Evolutionary conservation across 1,140 invertebrate species (phyloP), one percentile per base, ranked within the genome.

Genomic region (Aculops lycopersici): DNA sequence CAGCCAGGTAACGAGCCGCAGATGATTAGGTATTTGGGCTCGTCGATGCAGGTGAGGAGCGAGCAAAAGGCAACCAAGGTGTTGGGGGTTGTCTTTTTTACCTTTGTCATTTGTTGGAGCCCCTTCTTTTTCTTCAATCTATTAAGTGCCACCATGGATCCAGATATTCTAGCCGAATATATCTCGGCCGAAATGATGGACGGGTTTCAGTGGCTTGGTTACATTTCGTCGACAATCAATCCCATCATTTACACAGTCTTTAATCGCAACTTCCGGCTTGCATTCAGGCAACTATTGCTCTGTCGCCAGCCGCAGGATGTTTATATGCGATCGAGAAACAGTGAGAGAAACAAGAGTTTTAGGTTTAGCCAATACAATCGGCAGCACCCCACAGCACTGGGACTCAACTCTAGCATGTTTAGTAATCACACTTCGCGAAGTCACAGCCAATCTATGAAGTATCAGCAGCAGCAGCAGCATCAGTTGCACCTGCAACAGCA

Each of bases 21-120:
- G n/a, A 21, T 44, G 17, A 14, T 45, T 13, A 36, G 41, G 20
- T 38, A 38, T n/a, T 38, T 41, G 16, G 45, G 45, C 17, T 37
- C 35, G 4, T 36, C 16, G 24, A n/a, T 41, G 4, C 49, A 50
- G 38, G 52, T 52, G 2, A 40, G 43, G 37, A 58, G 50, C 21
- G 80, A 88, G 53, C 78, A 83, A 50, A 86, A 86, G 53, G 80
- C 80, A 0, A 84, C 78, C n/a, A 81, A 84, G 58, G 79, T 84
- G 1, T 57, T 86, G 3, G 79, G 79, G 1, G 72, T 86, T 0
- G 77, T 88, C 1, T 88, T 86, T 57, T 79, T 81, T 52, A 79
- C 77, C 0, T 88, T 88, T 54, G 79, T 86, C 1, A 69, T 84
- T 13, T 64, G 84, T 5, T 88, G 81, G 81, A 71, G 78, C 1